Base-by-base conservation (phyloP, 2,113 vertebrate species). In the Dipodomys stephensi region DNA sequence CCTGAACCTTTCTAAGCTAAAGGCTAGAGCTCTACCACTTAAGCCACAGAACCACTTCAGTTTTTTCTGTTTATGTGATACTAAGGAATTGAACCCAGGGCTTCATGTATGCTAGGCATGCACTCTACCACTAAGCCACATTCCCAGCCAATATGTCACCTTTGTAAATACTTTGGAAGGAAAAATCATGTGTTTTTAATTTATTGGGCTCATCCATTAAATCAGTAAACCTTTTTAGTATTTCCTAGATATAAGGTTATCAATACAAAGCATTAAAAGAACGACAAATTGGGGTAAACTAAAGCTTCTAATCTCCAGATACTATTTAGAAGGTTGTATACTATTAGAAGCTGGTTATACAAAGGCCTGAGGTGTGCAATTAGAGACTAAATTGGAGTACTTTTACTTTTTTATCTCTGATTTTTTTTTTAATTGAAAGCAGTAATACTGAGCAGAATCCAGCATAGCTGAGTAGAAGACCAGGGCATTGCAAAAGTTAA, bases 161-260 rank as follows among this genome's bases (percentile, higher is more conserved):
- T 85, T 71, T 77, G 64, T 68, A 83, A 92, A 87, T 13, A 73
- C 28, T 87, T 30, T 39, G 39, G 28, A 80, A 30, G 85, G 60
- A 90, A 84, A 89, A 68, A 46, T 30, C 69, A 1, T 67, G 25
- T 32, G 23, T 83, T 79, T 87, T 80, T 65, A 57, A 76, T 49
- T 16, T 28, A 88, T 0, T 71, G 22, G n/a, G 87, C 73, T 91
- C 68, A 80, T 53, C 78, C 74, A 91, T 28, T 93, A 28, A 64
- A 67, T 74, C 72, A 81, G 35, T 71, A 23, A 93, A 69, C 78
- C 53, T 87, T 91, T 92, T 94, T 49, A 89, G 32, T 68, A 15
- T 94, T 25, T 92, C 90, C 79, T 72, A 84, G 28, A 53, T 53
- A 62, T 25, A 92, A 69, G 67, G 27, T 39, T 85, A 82, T 28